phyloP scores from a whole-genome alignment of 2,797 vertebrate species.

The Molossus molossus region DNA sequence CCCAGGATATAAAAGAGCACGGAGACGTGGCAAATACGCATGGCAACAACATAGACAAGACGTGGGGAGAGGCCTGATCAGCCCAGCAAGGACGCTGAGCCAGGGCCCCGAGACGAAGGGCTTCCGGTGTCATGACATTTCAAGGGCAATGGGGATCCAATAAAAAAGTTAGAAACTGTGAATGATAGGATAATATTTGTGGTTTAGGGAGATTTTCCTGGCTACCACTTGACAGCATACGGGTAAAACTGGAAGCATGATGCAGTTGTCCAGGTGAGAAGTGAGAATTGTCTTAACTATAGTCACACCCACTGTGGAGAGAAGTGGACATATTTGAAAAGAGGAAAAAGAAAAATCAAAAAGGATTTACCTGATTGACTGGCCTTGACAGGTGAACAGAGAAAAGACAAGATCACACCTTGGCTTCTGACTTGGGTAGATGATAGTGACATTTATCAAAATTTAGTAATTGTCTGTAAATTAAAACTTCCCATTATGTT shows the following conservation, averaged over 20 bases:
- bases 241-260: not conserved
- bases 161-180: not conserved
- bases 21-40: not conserved
- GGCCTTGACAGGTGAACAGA: not conserved
- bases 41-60: not conserved
- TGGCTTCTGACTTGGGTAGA: not conserved
- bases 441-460: not conserved
- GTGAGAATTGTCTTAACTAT: not conserved
- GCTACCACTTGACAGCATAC: not conserved
- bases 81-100: not conserved
- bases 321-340: not conserved
- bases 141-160: not conserved
- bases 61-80: not conserved
- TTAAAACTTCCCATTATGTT: not conserved
- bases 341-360: not conserved
- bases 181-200: not conserved
- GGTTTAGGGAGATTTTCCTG: not conserved
- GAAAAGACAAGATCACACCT: not conserved
- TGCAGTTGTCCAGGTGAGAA: not conserved
- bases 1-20: not conserved
- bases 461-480: constrained; percentile 27
- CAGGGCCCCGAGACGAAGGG: not conserved
- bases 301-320: not conserved
- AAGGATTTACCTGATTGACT: not conserved
- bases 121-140: not conserved